Evolutionary conservation across 2,888 invertebrate species (phyloP).

Genomic region (Ellobium chinense): DNA sequence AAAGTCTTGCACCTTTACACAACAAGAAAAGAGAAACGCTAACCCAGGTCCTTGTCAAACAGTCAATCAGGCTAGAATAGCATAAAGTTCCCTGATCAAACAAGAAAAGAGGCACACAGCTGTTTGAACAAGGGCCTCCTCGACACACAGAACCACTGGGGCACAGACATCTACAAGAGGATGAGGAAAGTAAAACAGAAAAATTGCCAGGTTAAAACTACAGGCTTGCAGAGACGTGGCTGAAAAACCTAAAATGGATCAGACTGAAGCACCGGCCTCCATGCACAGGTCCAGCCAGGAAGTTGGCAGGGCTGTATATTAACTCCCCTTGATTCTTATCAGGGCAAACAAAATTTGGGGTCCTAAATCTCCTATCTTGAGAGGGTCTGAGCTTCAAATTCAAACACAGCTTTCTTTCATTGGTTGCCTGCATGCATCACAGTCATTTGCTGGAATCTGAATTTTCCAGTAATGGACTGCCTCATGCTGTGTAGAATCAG

Average conservation of each 20-base stretch:
- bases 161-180: background rate
- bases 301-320: background rate
- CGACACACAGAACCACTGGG: background rate
- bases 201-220: background rate
- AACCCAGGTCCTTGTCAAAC: background rate
- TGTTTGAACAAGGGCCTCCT: slow-evolving; percentile 1
- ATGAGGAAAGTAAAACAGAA: background rate
- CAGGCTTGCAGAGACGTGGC: too few species aligned
- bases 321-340: background rate
- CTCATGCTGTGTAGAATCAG: too few species aligned
- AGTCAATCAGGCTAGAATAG: background rate
- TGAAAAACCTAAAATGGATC: too few species aligned
- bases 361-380: background rate
- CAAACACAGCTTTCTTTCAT: background rate
- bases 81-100: slow-evolving; percentile 7
- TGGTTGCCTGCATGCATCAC: background rate
- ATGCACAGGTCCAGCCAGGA: too few species aligned
- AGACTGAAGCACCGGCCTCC: too few species aligned
- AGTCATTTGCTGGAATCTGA: too few species aligned
- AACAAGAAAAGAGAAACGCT: too few species aligned
- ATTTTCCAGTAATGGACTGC: too few species aligned
- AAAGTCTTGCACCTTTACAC: too few species aligned
- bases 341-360: background rate
- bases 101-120: background rate
- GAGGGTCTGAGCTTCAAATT: background rate